Percentiles rank a stretch among this genome's conserved stretches.
phyloP scores from a whole-genome alignment of 1,140 invertebrate genomes.

The Cyclargus thomasi region DNA sequence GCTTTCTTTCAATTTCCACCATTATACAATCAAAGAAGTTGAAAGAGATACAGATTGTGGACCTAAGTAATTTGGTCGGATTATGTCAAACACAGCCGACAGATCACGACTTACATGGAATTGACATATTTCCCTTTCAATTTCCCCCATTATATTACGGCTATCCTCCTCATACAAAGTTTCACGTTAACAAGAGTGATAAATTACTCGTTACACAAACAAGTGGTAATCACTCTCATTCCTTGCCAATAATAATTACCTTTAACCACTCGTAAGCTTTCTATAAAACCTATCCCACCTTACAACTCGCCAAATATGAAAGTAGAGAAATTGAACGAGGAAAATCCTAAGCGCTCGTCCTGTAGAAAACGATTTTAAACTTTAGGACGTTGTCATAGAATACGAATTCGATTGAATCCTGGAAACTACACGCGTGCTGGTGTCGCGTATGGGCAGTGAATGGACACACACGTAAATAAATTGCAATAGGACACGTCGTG shows the following conservation, averaged over 20 bases:
- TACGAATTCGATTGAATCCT: background rate
- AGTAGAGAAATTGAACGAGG: background rate
- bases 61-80: no score
- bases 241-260: background rate
- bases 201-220: background rate
- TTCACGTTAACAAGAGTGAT: background rate
- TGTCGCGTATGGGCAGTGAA: slow-evolving; percentile 1
- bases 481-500: background rate
- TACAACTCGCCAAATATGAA: slow-evolving; percentile 6
- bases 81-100: no score
- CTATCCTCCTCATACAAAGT: no score
- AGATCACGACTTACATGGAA: no score
- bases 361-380: background rate
- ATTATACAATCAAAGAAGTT: no score
- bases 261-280: slow-evolving; percentile 3
- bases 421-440: background rate
- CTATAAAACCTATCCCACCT: background rate
- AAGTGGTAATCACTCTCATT: background rate
- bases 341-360: background rate
- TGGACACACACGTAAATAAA: slow-evolving; percentile 8
- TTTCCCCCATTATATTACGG: no score
- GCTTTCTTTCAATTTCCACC: no score
- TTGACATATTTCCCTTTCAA: no score
- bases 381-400: background rate
- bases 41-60: no score